Percentiles rank a stretch among this genome's conserved stretches.
Evolutionary conservation across 2,888 invertebrate genomes (phyloP).

Genomic region (Julus scandinavius): DNA sequence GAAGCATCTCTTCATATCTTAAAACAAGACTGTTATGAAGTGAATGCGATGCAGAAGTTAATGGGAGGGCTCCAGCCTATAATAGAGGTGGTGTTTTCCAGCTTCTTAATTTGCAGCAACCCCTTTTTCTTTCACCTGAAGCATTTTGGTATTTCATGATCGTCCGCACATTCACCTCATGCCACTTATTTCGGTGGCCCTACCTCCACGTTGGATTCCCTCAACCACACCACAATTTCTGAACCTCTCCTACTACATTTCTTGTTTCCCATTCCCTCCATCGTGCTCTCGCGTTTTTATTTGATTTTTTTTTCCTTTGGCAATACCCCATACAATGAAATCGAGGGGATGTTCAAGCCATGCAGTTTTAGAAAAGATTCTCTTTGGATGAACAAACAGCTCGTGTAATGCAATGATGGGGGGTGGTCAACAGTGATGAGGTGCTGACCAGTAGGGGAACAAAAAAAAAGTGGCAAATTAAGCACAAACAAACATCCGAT

Average conservation of each 20-base stretch:
- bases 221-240: neutral
- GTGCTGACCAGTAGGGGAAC: constrained; percentile 13
- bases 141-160: constrained; percentile 39
- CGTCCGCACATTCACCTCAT: constrained; percentile 42
- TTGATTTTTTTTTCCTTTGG: constrained; percentile 37
- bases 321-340: constrained; percentile 42
- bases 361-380: constrained; percentile 15
- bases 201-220: constrained; percentile 4
- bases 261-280: constrained; percentile 11
- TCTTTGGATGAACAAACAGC: constrained; percentile 29
- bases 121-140: constrained; percentile 47
- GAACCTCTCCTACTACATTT: neutral
- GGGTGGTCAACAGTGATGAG: constrained; percentile 38
- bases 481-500: neutral
- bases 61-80: constrained; percentile 39
- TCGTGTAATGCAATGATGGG: constrained; percentile 8
- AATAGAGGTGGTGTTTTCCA: constrained; percentile 39
- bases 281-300: constrained; percentile 30
- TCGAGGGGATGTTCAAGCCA: constrained; percentile 34
- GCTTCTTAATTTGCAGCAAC: constrained; percentile 47
- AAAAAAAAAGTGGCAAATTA: neutral
- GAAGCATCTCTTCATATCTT: neutral
- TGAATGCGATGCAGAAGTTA: neutral
- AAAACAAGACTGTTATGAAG: constrained; percentile 24
- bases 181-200: constrained; percentile 35